phyloP scores from a whole-genome alignment of 2,113 vertebrate species.

The Poicephalus meyeri region DNA sequence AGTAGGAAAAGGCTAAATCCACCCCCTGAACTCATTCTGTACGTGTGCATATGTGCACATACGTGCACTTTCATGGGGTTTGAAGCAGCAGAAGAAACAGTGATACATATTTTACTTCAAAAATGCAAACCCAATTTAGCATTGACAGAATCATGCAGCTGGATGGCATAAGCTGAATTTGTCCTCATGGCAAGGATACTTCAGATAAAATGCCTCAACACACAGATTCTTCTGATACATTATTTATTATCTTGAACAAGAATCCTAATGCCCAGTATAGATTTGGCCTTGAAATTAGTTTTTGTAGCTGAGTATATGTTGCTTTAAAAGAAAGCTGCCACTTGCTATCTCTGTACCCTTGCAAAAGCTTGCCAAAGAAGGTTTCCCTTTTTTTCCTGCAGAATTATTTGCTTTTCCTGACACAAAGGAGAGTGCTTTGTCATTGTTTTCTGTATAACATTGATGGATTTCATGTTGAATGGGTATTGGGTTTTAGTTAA shows the following conservation, averaged over 20 bases:
- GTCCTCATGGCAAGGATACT: not conserved
- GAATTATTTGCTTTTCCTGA: constrained; percentile 77
- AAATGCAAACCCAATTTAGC: not conserved
- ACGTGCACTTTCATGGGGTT: not conserved
- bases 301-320: not conserved
- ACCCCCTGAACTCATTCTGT: not conserved
- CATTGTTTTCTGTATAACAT: constrained; percentile 87
- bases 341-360: constrained; percentile 1
- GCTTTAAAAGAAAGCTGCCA: constrained; percentile 34
- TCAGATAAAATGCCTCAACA: constrained; percentile 19
- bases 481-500: constrained; percentile 91
- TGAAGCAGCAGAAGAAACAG: not conserved
- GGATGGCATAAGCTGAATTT: constrained; percentile 9
- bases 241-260: not conserved
- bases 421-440: constrained; percentile 88
- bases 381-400: constrained; percentile 70
- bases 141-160: not conserved
- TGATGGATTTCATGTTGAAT: constrained; percentile 92
- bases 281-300: constrained; percentile 21
- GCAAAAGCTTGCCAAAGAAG: constrained; percentile 79
- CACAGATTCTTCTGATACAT: not conserved
- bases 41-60: not conserved
- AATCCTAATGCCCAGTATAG: not conserved
- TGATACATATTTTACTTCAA: not conserved
- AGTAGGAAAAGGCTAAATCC: not conserved